Base-by-base conservation (phyloP, 1,140 invertebrate species). In the Batillaria attramentaria region DNA sequence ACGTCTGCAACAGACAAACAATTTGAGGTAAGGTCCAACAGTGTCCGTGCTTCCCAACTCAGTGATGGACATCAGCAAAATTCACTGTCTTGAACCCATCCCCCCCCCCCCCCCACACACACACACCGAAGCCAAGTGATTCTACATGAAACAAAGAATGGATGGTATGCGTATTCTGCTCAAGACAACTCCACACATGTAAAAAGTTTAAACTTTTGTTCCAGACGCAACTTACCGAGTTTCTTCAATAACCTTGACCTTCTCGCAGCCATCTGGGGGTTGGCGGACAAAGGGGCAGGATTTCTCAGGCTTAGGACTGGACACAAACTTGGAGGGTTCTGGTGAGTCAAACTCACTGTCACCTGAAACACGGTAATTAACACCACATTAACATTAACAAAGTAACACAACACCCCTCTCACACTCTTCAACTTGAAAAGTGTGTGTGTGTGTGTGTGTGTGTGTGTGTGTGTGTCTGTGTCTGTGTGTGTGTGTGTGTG, bases 221-320 rank as follows among this genome's bases (percentile, higher is more conserved):
- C n/a, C n/a, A n/a, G n/a, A n/a, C n/a, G n/a, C 20, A 18, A 42
- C 69, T 62, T 50, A 84, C 83, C 80, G 78, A 24, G 68, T 46
- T 90, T 94, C 93, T 87, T 94, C 93, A 82, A 92, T 91, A 87
- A 93, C 93, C 91, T 94, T 95, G 41, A 91, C 89, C 92, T 95
- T 95, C 92, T 97, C 95, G 93, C 95, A 97, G 87, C 95, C 95
- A 93, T 96, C 95, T 37, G 95, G 95, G 76, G 95, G 95, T 92
- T 96, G 95, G 79, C 95, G 92, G 43, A 95, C 95, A 84, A 96
- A 92, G 91, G 83, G 77, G 72, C 84, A 87, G 2, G 96, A 96
- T 89, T 94, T 94, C 88, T 95, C 95, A 88, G 96, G 96, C 87
- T 95, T 94, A 66, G 95, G 95, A 81, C 95, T 96, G 79, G 83